Percentiles rank a stretch among this genome's conserved stretches.
Evolutionary conservation across 2,113 vertebrate genomes (phyloP).

Genomic region (Talpa occidentalis): DNA sequence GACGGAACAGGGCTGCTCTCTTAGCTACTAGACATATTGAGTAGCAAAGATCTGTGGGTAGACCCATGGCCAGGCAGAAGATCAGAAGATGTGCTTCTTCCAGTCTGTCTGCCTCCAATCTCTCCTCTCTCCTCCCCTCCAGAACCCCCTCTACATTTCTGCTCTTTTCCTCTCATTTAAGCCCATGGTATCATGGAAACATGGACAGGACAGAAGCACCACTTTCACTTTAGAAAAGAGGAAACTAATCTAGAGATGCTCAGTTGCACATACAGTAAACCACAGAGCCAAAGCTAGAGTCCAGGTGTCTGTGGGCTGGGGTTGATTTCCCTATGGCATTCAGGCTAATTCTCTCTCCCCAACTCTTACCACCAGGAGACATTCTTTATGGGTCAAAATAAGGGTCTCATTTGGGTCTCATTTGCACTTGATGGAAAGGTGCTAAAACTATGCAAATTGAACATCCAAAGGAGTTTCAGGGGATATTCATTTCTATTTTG

Average conservation of each 20-base stretch:
- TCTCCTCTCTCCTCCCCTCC: too few species aligned
- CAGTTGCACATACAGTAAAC: not conserved
- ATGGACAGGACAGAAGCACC: not conserved
- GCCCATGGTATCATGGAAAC: not conserved
- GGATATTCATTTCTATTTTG: constrained; percentile 57
- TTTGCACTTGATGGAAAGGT: constrained; percentile 75
- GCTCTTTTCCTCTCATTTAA: not conserved
- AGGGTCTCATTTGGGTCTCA: constrained; percentile 75
- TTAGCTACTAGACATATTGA: not conserved
- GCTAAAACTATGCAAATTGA: constrained; percentile 60
- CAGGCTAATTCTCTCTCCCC: not conserved
- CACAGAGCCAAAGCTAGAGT: not conserved
- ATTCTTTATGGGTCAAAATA: constrained; percentile 51
- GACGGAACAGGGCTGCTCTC: not conserved
- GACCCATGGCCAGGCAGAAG: not conserved
- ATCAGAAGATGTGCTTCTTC: not conserved
- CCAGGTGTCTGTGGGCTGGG: not conserved
- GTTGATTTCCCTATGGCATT: constrained; percentile 62
- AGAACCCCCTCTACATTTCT: not conserved
- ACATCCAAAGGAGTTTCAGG: constrained; percentile 31
- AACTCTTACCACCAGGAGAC: constrained; percentile 9
- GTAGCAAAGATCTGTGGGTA: not conserved
- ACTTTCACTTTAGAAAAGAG: not conserved
- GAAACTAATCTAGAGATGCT: not conserved
- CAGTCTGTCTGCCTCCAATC: not conserved